Conservation (phyloP, 2,797 vertebrate genomes). For the Alauda arvensis region DNA sequence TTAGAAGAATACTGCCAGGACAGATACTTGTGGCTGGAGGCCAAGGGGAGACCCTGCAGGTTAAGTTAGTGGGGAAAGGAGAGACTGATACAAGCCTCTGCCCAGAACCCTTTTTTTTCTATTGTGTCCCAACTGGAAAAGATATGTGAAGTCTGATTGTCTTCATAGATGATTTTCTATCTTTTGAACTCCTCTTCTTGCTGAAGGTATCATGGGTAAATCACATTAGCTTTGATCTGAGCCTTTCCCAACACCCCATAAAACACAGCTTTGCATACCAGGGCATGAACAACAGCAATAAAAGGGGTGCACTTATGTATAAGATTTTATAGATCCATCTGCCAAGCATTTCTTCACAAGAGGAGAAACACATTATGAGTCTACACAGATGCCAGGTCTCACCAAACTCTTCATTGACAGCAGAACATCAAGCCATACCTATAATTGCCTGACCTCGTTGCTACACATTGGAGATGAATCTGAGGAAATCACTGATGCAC, state of each 20-base stretch:
- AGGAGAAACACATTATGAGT: background rate
- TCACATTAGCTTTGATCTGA: slow-evolving; percentile 20
- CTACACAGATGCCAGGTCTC: background rate
- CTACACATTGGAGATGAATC: background rate
- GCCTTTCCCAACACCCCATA: background rate
- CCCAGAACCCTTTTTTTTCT: background rate
- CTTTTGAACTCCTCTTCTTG: background rate
- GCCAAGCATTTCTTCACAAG: slow-evolving; percentile 12
- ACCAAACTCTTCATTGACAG: background rate
- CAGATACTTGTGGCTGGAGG: background rate
- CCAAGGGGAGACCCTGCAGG: background rate
- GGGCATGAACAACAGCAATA: background rate
- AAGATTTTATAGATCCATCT: slow-evolving; percentile 31
- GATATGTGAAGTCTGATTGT: background rate
- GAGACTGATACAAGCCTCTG: background rate
- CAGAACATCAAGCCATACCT: background rate
- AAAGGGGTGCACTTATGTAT: background rate
- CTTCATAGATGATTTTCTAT: background rate
- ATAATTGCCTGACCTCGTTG: background rate
- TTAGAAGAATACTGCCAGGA: background rate
- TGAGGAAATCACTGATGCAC: background rate
- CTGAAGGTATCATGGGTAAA: background rate
- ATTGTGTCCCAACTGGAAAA: background rate
- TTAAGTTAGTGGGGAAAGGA: background rate
- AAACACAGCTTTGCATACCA: background rate